Conservation (phyloP, 2,797 vertebrate genomes). For the Borostomias antarcticus region DNA sequence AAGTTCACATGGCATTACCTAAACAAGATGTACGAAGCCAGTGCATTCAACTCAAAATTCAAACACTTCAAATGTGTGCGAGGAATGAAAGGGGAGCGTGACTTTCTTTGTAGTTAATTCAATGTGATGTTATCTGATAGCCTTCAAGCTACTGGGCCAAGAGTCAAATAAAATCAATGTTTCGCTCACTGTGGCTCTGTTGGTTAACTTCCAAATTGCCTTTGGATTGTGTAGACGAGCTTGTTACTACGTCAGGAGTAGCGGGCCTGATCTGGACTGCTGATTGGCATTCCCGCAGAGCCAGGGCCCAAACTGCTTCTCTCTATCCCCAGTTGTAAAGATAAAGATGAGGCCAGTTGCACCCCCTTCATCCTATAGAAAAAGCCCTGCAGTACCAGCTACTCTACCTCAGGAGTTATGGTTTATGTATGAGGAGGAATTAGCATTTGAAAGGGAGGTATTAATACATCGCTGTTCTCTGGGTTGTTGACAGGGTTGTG, state of each 20-base stretch:
- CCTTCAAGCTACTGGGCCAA: not conserved
- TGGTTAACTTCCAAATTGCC: not conserved
- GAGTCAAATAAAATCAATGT: not conserved
- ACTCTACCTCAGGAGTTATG: slow-evolving; percentile 70
- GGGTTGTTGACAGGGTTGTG: slow-evolving; percentile 46
- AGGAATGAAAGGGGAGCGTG: too few species aligned
- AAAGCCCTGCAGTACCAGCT: slow-evolving; percentile 37
- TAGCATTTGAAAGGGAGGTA: slow-evolving; percentile 79
- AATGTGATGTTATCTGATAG: not conserved
- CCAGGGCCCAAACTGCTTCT: slow-evolving; percentile 31
- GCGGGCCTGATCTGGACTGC: slow-evolving; percentile 14
- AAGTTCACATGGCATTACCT: too few species aligned
- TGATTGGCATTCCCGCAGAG: slow-evolving; percentile 26
- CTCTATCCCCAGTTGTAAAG: slow-evolving; percentile 38
- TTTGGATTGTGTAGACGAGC: not conserved
- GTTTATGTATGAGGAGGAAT: slow-evolving; percentile 77
- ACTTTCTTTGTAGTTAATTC: too few species aligned
- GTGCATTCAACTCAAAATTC: too few species aligned
- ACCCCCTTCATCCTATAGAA: slow-evolving; percentile 32
- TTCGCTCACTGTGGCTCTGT: not conserved
- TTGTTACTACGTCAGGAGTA: not conserved
- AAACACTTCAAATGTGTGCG: too few species aligned
- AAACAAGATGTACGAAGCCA: too few species aligned
- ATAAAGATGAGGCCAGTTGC: slow-evolving; percentile 37
- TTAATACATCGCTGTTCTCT: slow-evolving; percentile 70